These are phyloP conservation scores for Onychorhynchus coronatus DNA, from an alignment of 2,113 vertebrate genomes.

Conservation along the genomic window DNA sequence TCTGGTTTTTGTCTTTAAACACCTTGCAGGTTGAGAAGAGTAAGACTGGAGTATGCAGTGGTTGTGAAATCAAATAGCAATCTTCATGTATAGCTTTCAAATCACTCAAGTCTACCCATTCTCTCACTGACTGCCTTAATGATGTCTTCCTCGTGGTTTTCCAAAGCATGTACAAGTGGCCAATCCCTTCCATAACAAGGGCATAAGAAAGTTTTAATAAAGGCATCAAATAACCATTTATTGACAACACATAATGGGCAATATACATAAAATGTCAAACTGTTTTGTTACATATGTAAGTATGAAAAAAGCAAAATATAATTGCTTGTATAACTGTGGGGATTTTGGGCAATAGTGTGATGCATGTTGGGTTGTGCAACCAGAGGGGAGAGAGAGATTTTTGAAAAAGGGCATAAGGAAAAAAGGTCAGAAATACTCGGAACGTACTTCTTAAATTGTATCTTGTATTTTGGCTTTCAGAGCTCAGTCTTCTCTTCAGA, in stretches of 20 bases:
- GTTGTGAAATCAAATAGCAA: neutral
- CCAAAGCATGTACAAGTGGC: neutral
- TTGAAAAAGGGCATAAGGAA: neutral
- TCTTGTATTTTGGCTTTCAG: slow-evolving; percentile 68
- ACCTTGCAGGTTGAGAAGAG: neutral
- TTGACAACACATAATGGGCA: neutral
- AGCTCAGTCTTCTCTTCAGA: slow-evolving; percentile 55
- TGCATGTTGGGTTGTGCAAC: neutral
- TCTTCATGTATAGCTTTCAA: neutral
- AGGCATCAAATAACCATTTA: neutral
- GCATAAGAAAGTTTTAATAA: neutral
- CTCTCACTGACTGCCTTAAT: neutral
- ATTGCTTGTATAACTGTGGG: neutral
- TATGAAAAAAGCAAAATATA: neutral
- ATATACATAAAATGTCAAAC: neutral
- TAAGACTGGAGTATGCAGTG: neutral
- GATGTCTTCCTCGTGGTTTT: neutral
- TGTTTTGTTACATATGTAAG: neutral
- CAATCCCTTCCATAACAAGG: neutral
- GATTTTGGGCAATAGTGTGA: neutral
- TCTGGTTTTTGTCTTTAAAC: neutral
- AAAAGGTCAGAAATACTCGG: neutral
- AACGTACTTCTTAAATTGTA: neutral
- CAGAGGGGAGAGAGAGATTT: neutral
- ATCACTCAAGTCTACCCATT: neutral